A percentile compares a stretch with the other conserved stretches of the same genome.
phyloP scores from a whole-genome alignment of 2,797 vertebrate species.

The Lacerta viridis region DNA sequence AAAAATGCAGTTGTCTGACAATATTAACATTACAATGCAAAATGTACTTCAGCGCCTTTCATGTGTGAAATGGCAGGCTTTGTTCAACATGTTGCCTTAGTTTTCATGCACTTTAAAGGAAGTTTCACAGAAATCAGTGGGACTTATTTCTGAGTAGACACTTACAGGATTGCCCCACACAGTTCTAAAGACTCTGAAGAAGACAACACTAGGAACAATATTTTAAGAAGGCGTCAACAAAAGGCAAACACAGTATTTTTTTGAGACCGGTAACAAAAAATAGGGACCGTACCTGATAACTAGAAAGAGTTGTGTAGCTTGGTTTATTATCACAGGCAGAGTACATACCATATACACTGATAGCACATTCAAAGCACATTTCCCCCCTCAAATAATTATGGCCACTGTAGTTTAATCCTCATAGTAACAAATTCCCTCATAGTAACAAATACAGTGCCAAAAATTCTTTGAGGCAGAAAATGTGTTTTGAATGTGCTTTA shows the following conservation, averaged over 20 bases:
- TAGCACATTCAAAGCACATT: too few species aligned
- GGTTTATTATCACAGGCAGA: too few species aligned
- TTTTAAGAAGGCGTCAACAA: neutral
- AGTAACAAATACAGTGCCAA: too few species aligned
- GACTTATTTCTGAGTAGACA: neutral
- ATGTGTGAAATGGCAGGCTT: neutral
- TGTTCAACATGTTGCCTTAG: neutral
- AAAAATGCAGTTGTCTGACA: neutral
- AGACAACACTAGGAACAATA: neutral
- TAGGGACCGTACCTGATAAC: neutral
- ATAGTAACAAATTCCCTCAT: too few species aligned
- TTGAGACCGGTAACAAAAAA: neutral
- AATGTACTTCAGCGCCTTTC: neutral
- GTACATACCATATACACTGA: too few species aligned
- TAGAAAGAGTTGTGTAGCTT: neutral
- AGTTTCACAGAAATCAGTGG: neutral
- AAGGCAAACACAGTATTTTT: neutral
- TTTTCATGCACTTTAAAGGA: neutral
- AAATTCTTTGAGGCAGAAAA: too few species aligned
- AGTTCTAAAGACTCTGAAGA: neutral
- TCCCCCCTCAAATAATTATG: too few species aligned
- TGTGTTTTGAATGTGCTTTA: too few species aligned
- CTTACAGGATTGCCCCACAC: neutral
- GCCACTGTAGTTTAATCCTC: too few species aligned
- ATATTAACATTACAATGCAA: neutral